A percentile compares a stretch with the other conserved stretches of the same genome.
Evolutionary conservation across 2,888 invertebrate species (phyloP).

Genomic region (Troglohyphantes excavatus): DNA sequence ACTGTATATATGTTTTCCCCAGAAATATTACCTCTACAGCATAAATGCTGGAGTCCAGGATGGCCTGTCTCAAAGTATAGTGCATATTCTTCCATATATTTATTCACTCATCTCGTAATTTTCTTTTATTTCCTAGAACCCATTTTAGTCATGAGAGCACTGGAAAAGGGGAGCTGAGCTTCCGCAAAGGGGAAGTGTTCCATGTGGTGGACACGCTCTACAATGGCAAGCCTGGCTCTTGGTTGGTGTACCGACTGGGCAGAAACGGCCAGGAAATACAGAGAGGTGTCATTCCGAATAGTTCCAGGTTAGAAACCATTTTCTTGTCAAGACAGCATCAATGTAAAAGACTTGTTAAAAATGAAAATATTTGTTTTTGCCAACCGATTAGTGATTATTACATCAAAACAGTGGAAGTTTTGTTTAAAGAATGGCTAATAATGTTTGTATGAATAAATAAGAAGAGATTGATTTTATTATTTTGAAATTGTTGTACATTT

Average conservation of each 20-base stretch:
- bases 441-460: not conserved
- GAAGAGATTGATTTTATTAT: too few relatives aligned
- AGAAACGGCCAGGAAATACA: constrained; percentile 96
- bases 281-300: constrained; percentile 97
- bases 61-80: too few relatives aligned
- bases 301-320: constrained; percentile 83
- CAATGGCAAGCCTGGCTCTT: constrained; percentile 97
- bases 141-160: constrained; percentile 94
- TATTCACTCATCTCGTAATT: not conserved
- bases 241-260: constrained; percentile 96
- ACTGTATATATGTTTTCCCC: too few relatives aligned
- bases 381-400: too few relatives aligned
- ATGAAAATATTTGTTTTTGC: too few relatives aligned
- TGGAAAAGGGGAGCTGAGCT: constrained; percentile 96
- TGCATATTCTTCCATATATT: too few relatives aligned
- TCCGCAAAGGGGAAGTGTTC: constrained; percentile 97
- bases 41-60: too few relatives aligned
- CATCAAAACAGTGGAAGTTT: too few relatives aligned
- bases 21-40: too few relatives aligned
- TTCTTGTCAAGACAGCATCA: too few relatives aligned
- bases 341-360: too few relatives aligned
- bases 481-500: too few relatives aligned
- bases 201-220: constrained; percentile 97
- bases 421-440: not conserved
- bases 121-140: constrained; percentile 84